Base-by-base conservation (phyloP, 2,113 vertebrate genomes). In the Oreocharis arfaki region DNA sequence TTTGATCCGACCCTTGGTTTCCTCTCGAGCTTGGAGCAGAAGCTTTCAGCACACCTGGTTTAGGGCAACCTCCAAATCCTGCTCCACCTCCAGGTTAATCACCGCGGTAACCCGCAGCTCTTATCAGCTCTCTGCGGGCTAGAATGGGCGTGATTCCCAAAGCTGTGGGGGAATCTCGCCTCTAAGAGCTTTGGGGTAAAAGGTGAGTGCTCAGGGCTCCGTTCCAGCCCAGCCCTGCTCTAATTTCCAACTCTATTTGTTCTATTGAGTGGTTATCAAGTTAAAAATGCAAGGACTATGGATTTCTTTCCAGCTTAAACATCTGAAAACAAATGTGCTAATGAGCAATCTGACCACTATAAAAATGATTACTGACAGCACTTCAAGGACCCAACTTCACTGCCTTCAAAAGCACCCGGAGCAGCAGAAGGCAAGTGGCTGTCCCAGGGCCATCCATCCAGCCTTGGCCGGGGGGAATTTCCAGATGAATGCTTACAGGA, bases 271-370 rank as follows among this genome's bases (percentile, higher is more conserved):
- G 65, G 60, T 90, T 90, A 95, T 90, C 93, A 94, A 95, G 95
- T 97, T 97, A 97, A 97, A 97, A 96, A 96, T 95, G 96, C 95
- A 97, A 95, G 80, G 79, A 91, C 94, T 95, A 96, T 96, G 77
- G 96, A 97, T 97, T 95, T 96, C 87, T 92, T 86, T 86, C 90
- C 83, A 84, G 93, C 92, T 96, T 96, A 96, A 97, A 92, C 95
- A 95, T 92, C 91, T 87, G 87, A 94, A 94, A 96, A 96, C 94
- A 95, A 95, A 95, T 32, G 59, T 87, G 90, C 93, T 97, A 97
- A 97, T 94, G 91, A 97, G 90, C 89, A 87, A 76, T 49, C 91
- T 88, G 95, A 93, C 85, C 65, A 65, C 93, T 74, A 87, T 84
- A 76, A 95, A 96, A 96, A 85, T 95, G 79, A 95, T 92, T 90